Evolutionary conservation across 2,797 vertebrate genomes (phyloP).

Genomic region (Chiroxiphia lanceolata): DNA sequence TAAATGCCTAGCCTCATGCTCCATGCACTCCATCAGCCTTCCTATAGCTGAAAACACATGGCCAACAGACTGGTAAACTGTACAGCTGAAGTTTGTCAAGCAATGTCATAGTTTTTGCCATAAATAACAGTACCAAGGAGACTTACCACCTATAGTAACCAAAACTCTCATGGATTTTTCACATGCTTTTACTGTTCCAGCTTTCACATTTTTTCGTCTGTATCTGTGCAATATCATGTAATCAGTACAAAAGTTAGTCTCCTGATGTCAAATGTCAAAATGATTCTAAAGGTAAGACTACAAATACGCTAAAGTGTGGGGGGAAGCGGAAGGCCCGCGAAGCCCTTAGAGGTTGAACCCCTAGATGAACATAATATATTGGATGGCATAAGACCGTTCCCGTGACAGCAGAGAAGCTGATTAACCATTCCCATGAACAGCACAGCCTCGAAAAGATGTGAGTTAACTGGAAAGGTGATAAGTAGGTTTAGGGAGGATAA

Average conservation of each 20-base stretch:
- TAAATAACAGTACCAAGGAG: not conserved
- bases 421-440: too few species aligned
- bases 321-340: too few species aligned
- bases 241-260: not conserved
- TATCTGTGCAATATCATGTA: not conserved
- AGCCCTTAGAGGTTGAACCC: too few species aligned
- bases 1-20: not conserved
- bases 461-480: too few species aligned
- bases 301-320: not conserved
- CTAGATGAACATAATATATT: too few species aligned
- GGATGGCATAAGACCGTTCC: too few species aligned
- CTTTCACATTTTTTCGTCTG: not conserved
- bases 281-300: not conserved
- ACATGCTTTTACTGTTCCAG: not conserved
- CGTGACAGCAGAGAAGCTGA: too few species aligned
- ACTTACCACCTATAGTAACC: not conserved
- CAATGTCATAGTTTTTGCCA: not conserved
- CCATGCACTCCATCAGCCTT: not conserved
- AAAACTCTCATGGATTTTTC: not conserved
- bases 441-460: too few species aligned
- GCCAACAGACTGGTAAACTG: not conserved
- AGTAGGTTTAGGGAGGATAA: too few species aligned
- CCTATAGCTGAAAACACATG: not conserved
- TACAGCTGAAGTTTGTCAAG: not conserved
- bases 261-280: slow-evolving; percentile 4